phyloP scores from a whole-genome alignment of 2,797 vertebrate species.

The Sebastes paucispinis region DNA sequence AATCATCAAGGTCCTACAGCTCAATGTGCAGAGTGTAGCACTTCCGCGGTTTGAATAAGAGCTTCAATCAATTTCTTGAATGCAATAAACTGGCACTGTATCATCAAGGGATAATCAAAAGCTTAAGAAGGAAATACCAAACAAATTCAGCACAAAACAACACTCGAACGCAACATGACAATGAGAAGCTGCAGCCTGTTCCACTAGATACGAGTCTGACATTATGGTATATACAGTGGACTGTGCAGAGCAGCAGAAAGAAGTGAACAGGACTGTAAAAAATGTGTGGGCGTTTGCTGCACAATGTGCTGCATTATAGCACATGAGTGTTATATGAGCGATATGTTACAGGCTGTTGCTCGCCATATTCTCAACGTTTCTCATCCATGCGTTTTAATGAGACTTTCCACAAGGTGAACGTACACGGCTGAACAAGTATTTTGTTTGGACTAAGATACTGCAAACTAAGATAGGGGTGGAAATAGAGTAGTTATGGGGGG shows the following conservation, averaged over 20 bases:
- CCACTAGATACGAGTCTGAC: not conserved
- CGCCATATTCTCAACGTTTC: not conserved
- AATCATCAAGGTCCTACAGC: constrained; percentile 28
- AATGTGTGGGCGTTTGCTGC: constrained; percentile 56
- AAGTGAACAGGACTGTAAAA: constrained; percentile 56
- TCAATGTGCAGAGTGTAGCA: constrained; percentile 1
- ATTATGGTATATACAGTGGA: constrained; percentile 5
- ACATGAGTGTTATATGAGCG: constrained; percentile 42
- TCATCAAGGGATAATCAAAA: constrained; percentile 19
- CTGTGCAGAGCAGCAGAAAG: constrained; percentile 38
- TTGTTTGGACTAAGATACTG: constrained; percentile 21
- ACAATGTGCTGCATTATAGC: constrained; percentile 61
- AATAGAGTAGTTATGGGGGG: not conserved
- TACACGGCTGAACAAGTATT: not conserved
- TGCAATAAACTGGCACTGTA: not conserved
- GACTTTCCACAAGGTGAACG: constrained; percentile 5
- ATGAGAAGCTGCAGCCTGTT: not conserved
- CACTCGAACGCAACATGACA: not conserved
- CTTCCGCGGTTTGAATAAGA: constrained; percentile 1
- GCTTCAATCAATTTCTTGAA: constrained; percentile 20
- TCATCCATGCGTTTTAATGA: constrained; percentile 28
- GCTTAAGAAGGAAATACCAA: not conserved
- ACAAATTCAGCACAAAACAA: not conserved
- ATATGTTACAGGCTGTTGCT: constrained; percentile 41
- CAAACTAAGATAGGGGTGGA: constrained; percentile 2